These are phyloP conservation scores for Gorsachius goisagi DNA, from an alignment of 2,113 vertebrate species.

Conservation along the genomic window DNA sequence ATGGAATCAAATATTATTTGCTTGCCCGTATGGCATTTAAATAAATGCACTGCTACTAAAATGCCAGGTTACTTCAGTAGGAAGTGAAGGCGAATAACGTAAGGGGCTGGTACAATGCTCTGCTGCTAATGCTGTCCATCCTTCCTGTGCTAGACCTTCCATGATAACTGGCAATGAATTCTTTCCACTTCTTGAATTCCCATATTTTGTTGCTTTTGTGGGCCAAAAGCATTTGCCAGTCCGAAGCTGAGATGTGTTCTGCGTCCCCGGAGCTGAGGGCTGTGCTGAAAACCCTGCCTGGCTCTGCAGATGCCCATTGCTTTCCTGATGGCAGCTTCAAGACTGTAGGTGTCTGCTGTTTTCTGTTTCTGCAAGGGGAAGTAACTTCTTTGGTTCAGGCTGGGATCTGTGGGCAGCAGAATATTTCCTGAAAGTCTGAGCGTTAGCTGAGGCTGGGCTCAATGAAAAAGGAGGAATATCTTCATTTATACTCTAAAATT, in stretches of 20 bases:
- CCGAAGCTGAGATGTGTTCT: not conserved
- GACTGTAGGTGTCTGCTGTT: not conserved
- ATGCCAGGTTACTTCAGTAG: not conserved
- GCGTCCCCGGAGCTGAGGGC: not conserved
- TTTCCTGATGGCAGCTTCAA: not conserved
- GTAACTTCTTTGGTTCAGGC: not conserved
- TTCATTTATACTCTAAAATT: not conserved
- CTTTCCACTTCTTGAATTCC: not conserved
- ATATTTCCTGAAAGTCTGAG: not conserved
- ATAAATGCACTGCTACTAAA: not conserved
- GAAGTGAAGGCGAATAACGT: not conserved
- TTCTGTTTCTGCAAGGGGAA: not conserved
- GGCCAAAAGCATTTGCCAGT: not conserved
- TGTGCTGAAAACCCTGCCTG: not conserved
- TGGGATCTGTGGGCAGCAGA: not conserved
- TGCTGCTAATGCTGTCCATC: not conserved
- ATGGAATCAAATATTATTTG: not conserved
- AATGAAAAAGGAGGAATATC: not conserved
- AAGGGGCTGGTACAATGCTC: not conserved
- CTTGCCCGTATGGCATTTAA: not conserved
- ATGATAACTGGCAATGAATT: accelerated
- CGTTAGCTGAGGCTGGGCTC: not conserved
- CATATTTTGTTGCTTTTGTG: not conserved
- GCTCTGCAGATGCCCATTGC: not conserved
- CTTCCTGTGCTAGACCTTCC: not conserved